Base-by-base conservation (phyloP, 2,113 vertebrate species). In the Atherinomorus stipes region DNA sequence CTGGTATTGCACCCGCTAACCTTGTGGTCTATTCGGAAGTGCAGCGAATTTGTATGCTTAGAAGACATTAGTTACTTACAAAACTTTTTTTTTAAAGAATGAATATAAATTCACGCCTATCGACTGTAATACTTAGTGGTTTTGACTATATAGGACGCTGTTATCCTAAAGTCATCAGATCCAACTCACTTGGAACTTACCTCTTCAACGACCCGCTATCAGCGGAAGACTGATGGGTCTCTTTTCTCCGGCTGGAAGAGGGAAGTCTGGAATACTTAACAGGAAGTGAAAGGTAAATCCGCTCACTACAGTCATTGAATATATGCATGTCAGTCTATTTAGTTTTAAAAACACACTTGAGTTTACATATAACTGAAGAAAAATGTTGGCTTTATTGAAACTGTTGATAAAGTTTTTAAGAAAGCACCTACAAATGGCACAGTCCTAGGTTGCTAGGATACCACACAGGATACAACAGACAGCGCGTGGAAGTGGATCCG, bases 371-470 rank as follows among this genome's bases (percentile, higher is more conserved):
- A 9, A 63, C 61, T 16, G 0, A 19, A 23, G 11, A 1, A 37
- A 59, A 34, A 38, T 1, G 4, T 47, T 19, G 0, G 0, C n/a
- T 49, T 49, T 50, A 7, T 21, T 7, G 4, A 34, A 37, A 40
- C 10, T 0, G 0, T 31, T 26, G 1, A 50, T 25, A 26, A 58
- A 0, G 0, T 37, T 34, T 66, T 25, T 18, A 49, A n/a, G 0
- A 1, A 22, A 21, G 4, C 11, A 16, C 64, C 51, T 59, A 8
- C 11, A 57, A 60, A 71, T 89, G 83, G 79, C 13, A 12, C 26
- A 53, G 54, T 71, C 86, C 78, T 1, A 3, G 11, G 87, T 89
- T 81, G 85, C 87, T 79, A 47, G 56, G 87, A 84, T 53, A 85
- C 86, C 15, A 10, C 44, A 13, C 21, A 10, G 52, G 15, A 63